Conservation (phyloP, 2,113 vertebrate species). For the Macrotis lagotis region DNA sequence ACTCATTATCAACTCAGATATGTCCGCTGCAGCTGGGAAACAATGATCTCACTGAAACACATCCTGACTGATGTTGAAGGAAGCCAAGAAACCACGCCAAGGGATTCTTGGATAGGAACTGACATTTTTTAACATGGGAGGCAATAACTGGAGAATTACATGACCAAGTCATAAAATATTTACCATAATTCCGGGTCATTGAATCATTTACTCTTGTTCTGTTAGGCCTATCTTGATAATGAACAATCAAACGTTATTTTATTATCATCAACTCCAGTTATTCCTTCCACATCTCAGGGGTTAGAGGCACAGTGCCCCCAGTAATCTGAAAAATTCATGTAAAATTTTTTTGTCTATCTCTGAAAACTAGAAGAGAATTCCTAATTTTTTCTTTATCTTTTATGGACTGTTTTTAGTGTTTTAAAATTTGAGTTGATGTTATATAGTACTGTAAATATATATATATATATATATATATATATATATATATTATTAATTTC, state of each 20-base stretch:
- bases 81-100: slow-evolving; percentile 69
- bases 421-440: neutral
- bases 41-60: slow-evolving; percentile 59
- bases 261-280: slow-evolving; percentile 21
- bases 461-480: neutral
- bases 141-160: slow-evolving; percentile 66
- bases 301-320: no score
- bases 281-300: neutral
- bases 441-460: neutral
- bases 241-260: slow-evolving; percentile 29
- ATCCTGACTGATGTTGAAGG: slow-evolving; percentile 52
- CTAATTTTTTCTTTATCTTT: neutral
- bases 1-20: slow-evolving; percentile 55
- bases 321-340: neutral
- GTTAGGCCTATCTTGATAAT: slow-evolving; percentile 46
- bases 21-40: slow-evolving; percentile 51
- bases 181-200: slow-evolving; percentile 74
- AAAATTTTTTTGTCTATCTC: neutral
- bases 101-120: slow-evolving; percentile 69
- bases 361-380: neutral
- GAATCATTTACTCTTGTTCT: slow-evolving; percentile 64
- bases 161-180: slow-evolving; percentile 74
- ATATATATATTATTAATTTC: neutral
- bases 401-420: neutral
- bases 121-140: slow-evolving; percentile 64